Evolutionary conservation across 2,113 vertebrate species (phyloP), one percentile per base, ranked within the genome.

Genomic region (Lamprologus sp.): DNA sequence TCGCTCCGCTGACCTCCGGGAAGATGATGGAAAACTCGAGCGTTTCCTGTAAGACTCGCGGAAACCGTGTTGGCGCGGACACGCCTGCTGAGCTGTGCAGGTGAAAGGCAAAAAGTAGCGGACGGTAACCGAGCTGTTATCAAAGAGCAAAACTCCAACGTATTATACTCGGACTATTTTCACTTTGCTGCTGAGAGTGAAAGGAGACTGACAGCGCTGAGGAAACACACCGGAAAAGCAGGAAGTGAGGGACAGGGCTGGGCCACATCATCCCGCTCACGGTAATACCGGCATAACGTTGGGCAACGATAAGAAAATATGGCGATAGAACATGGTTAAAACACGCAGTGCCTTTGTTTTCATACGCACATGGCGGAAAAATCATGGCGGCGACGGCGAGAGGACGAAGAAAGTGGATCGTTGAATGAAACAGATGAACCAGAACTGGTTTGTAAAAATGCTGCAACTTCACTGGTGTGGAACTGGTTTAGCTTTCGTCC

Each of bases 401-500:
- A 26, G 13, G 3, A 56, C 1, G 2, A 56, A 8, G 2, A 56
- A 14, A 3, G 55, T 0, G 4, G 23, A 26, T 13, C 1, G 0
- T 7, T 26, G 12, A 55, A 7, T 0, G 54, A 55, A 55, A 13
- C 21, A 0, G 6, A 2, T 28, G 23, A 56, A 56, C 23, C 23
- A 2, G 54, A 56, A 15, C 4, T 56, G 54, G 54, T 56, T 56
- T 56, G 21, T 13, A 26, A 56, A 54, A 54, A 21, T 12, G 53
- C 11, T 23, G 11, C 53, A 55, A 0, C 53, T 2, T 2, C 21
- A 54, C 0, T 13, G 21, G n/a, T 54, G 45, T 47, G 10, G 21
- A 55, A 55, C 53, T 55, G 21, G 21, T 55, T 55, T 23, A 12
- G 10, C 53, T 42, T 42, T 42, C 23, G 3, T 6, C 40, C 12